Evolutionary conservation across 2,797 vertebrate genomes (phyloP).

Genomic region (Hirundo rustica): DNA sequence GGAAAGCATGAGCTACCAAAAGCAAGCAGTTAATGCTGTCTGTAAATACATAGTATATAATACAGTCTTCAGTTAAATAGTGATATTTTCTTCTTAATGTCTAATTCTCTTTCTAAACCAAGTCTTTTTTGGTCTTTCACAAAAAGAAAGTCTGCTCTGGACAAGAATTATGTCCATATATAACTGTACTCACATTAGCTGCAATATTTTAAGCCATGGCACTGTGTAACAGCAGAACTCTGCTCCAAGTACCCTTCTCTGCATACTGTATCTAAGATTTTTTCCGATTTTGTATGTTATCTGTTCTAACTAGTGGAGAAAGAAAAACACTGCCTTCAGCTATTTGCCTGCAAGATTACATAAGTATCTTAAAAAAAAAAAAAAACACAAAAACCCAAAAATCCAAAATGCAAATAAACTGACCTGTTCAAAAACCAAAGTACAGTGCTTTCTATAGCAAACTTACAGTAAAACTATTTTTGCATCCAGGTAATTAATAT

Average conservation of each 20-base stretch:
- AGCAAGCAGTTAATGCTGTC: background rate
- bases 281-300: background rate
- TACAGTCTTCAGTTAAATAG: background rate
- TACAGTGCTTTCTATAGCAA: constrained; percentile 5
- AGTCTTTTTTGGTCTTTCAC: background rate
- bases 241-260: background rate
- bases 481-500: background rate
- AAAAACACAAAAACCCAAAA: background rate
- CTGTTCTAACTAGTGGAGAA: background rate
- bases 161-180: background rate
- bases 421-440: background rate
- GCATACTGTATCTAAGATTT: background rate
- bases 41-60: background rate
- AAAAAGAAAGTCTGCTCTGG: background rate
- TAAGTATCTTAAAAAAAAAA: constrained; percentile 19
- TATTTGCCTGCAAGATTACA: constrained; percentile 51
- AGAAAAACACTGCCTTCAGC: constrained; percentile 17
- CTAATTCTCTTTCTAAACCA: background rate
- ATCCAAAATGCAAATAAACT: background rate
- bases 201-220: background rate
- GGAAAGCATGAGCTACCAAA: background rate
- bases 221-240: background rate
- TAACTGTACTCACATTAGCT: background rate
- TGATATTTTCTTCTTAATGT: background rate
- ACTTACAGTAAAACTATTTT: constrained; percentile 1